Evolutionary conservation across 1,140 invertebrate genomes (phyloP).

Genomic region (Scaptomyza hsui): DNA sequence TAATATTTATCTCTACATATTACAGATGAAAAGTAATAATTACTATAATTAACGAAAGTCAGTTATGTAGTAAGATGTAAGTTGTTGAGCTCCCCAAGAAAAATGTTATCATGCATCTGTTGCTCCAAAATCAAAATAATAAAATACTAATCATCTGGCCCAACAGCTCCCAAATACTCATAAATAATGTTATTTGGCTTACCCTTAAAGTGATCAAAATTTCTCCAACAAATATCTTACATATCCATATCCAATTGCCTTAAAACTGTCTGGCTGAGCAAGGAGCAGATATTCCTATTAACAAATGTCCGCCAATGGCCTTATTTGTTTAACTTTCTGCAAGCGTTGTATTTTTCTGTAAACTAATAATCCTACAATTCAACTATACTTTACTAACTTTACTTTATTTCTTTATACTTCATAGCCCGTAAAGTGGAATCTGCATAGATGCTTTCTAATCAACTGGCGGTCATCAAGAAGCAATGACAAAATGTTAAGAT

Average conservation of each 20-base stretch:
- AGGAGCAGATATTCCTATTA: not conserved
- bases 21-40: conserved; percentile 75
- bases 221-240: not conserved
- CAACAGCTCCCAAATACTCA: not conserved
- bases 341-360: conserved; percentile 10
- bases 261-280: not conserved
- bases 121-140: conserved; percentile 11
- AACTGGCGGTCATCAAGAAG: conserved; percentile 26
- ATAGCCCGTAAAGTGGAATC: conserved; percentile 64
- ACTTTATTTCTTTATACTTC: not conserved
- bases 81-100: conserved; percentile 29
- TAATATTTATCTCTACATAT: conserved; percentile 45
- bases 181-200: not conserved
- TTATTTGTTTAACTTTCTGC: conserved; percentile 18
- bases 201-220: not conserved
- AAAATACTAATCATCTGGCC: conserved; percentile 12
- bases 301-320: not conserved
- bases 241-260: not conserved
- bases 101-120: conserved; percentile 2
- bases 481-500: conserved; percentile 29
- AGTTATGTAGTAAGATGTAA: conserved; percentile 52
- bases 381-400: not conserved
- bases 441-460: conserved; percentile 44
- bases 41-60: conserved; percentile 16
- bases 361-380: not conserved